Percentiles rank a stretch among this genome's conserved stretches.
Conservation (phyloP, 53 echinoderm and acorn worm species). For the Zoroaster sp. region DNA sequence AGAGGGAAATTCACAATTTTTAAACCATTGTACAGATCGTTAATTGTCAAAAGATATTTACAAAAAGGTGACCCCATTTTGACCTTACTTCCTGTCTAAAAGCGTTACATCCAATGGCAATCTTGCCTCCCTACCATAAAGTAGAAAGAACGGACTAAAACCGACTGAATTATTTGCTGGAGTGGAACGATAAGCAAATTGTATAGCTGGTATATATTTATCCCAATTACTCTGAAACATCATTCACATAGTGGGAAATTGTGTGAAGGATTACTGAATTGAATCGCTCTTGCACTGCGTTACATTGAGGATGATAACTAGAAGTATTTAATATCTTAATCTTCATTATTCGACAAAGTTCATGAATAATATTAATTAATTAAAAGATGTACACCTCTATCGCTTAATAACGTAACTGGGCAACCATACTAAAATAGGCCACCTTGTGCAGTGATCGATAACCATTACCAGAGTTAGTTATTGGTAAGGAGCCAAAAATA, state of each 20-base stretch:
- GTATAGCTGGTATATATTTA: neutral
- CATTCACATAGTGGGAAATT: slow-evolving; percentile 51
- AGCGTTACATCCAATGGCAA: slow-evolving; percentile 15
- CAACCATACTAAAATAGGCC: slow-evolving; percentile 43
- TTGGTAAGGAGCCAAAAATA: slow-evolving; percentile 10
- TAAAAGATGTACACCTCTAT: neutral
- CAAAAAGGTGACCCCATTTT: too few species aligned
- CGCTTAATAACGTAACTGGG: neutral
- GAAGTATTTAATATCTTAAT: slow-evolving; percentile 21
- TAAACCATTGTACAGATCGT: too few species aligned
- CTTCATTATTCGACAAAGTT: slow-evolving; percentile 40
- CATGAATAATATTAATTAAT: slow-evolving; percentile 27
- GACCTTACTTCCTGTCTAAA: too few species aligned
- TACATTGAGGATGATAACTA: slow-evolving; percentile 44
- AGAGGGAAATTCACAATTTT: too few species aligned
- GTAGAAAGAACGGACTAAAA: slow-evolving; percentile 6
- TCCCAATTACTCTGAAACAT: neutral
- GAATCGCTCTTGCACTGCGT: slow-evolving; percentile 34
- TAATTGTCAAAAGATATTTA: too few species aligned
- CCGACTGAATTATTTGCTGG: neutral
- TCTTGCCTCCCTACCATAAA: slow-evolving; percentile 4
- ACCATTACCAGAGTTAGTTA: slow-evolving; percentile 12
- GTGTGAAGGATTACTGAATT: slow-evolving; percentile 50
- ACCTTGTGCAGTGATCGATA: slow-evolving; percentile 32
- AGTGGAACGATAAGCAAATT: neutral